A percentile compares a stretch with the other conserved stretches of the same genome.
Conservation (phyloP, 2,888 invertebrate genomes). For the Fissipunctia ypsillon region DNA sequence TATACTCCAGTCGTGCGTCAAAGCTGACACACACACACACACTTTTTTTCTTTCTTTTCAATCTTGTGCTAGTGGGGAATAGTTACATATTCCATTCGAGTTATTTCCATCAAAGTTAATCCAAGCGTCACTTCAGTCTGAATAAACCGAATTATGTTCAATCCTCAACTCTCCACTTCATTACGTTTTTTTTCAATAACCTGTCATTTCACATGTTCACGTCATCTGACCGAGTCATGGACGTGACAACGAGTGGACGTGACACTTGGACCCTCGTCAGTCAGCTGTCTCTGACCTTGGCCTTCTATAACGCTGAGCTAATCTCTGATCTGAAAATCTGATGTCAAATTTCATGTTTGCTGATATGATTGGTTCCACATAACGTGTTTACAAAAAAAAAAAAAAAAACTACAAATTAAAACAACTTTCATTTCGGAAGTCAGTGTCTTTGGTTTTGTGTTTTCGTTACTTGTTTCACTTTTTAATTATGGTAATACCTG, state of each 20-base stretch:
- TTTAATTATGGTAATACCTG: too few species aligned
- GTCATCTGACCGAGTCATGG: constrained; percentile 20
- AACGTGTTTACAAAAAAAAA: too few species aligned
- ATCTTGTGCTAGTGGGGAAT: neutral
- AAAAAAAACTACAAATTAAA: too few species aligned
- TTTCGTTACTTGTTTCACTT: too few species aligned
- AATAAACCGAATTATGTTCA: constrained; percentile 5
- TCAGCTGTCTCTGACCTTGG: constrained; percentile 28
- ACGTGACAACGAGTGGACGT: constrained; percentile 11
- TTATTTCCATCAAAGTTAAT: neutral
- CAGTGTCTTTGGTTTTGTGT: too few species aligned
- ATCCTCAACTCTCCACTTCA: constrained; percentile 7
- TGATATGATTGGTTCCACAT: neutral
- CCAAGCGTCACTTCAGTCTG: constrained; percentile 4
- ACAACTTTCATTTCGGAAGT: too few species aligned
- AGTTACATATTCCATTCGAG: neutral
- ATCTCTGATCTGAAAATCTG: constrained; percentile 2
- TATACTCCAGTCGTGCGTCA: too few species aligned
- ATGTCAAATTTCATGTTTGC: neutral
- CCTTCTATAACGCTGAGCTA: neutral
- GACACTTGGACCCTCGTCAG: constrained; percentile 53
- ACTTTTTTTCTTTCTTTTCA: neutral
- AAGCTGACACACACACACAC: too few species aligned
- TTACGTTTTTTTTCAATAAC: constrained; percentile 39
- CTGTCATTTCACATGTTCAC: constrained; percentile 25